A percentile compares a stretch with the other conserved stretches of the same genome.
Conservation (phyloP, 2,888 invertebrate genomes). For the Drosophila parthenogenetica region DNA sequence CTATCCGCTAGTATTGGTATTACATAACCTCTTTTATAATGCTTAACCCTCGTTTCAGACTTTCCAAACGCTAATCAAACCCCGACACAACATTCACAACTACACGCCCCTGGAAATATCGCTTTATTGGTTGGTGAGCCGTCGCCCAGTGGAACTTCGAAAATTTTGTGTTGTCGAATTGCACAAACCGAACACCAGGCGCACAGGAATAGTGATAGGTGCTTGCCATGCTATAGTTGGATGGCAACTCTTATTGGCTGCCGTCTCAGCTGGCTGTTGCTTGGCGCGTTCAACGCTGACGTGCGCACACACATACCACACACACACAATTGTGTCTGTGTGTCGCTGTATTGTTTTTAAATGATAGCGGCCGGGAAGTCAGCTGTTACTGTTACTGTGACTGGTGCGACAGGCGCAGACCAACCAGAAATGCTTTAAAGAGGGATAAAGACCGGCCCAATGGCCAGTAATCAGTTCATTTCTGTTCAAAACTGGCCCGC, state of each 20-base stretch:
- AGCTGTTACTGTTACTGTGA: conserved; percentile 78
- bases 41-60: neutral
- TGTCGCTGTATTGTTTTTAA: conserved; percentile 64
- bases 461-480: conserved; percentile 63
- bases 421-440: conserved; percentile 81
- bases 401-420: conserved; percentile 79
- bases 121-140: conserved; percentile 81
- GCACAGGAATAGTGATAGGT: conserved; percentile 64
- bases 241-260: conserved; percentile 84
- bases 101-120: conserved; percentile 60
- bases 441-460: conserved; percentile 72
- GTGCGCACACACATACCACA: conserved; percentile 46
- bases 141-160: conserved; percentile 83
- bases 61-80: neutral
- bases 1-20: too few species aligned
- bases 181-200: conserved; percentile 83
- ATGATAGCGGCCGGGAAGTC: conserved; percentile 73
- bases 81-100: conserved; percentile 2
- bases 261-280: conserved; percentile 65
- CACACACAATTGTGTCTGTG: conserved; percentile 22
- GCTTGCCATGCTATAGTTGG: conserved; percentile 83
- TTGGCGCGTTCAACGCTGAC: conserved; percentile 58
- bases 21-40: neutral
- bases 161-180: conserved; percentile 86
- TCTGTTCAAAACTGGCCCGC: conserved; percentile 38